phyloP scores from a whole-genome alignment of 2,888 invertebrate species.

The Tachystola acroxantha region DNA sequence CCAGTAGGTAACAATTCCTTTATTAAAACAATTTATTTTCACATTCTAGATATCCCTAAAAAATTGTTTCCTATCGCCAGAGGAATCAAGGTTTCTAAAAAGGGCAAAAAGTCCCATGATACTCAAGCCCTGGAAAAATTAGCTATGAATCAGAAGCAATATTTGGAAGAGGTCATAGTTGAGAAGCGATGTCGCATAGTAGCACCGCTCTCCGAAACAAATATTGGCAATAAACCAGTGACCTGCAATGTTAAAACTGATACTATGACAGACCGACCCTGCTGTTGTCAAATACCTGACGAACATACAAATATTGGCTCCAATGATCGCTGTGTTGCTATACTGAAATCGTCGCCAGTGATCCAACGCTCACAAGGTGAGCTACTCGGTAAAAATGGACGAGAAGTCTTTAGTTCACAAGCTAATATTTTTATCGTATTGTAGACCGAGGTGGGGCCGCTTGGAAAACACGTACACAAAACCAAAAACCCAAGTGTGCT shows the following conservation, averaged over 20 bases:
- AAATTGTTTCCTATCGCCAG: background rate
- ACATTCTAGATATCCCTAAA: background rate
- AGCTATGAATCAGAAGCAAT: background rate
- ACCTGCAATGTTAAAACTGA: slow-evolving; percentile 7
- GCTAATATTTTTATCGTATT: too few species aligned
- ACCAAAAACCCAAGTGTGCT: slow-evolving; percentile 10
- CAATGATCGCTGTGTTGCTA: background rate
- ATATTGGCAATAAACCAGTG: background rate
- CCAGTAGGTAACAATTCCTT: too few species aligned
- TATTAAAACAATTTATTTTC: background rate
- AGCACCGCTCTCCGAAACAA: slow-evolving; percentile 1
- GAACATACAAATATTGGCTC: background rate
- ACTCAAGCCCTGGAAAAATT: background rate
- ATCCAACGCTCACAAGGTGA: background rate
- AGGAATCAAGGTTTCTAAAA: slow-evolving; percentile 14
- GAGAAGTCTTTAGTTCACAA: too few species aligned
- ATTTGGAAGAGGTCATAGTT: background rate
- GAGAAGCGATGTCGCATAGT: background rate
- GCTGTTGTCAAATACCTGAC: background rate
- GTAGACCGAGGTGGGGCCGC: too few species aligned
- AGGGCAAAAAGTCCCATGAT: slow-evolving; percentile 6
- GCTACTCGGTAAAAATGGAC: too few species aligned
- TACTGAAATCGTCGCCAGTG: background rate
- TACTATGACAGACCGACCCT: background rate
- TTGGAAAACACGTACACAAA: too few species aligned